Evolutionary conservation across 1,140 invertebrate genomes (phyloP).

Genomic region (Drusus annulatus): DNA sequence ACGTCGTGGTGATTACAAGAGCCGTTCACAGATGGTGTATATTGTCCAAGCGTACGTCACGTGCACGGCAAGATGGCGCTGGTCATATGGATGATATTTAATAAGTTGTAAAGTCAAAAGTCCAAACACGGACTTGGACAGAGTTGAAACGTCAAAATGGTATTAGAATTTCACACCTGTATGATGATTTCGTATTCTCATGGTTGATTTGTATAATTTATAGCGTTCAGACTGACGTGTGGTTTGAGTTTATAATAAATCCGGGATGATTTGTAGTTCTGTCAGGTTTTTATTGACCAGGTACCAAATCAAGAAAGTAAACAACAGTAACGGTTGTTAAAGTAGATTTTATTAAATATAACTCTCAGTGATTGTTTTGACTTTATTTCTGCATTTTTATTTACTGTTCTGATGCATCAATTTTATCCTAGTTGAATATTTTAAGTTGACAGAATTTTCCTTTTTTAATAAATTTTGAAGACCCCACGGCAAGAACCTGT

Average conservation of each 20-base stretch:
- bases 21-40: conserved; percentile 11
- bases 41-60: background rate
- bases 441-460: too few species aligned
- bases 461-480: too few species aligned
- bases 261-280: background rate
- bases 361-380: too few species aligned
- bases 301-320: too few species aligned
- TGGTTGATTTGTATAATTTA: background rate
- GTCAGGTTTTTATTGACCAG: too few species aligned
- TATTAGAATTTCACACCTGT: conserved; percentile 22
- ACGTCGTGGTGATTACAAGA: conserved; percentile 11
- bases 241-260: background rate
- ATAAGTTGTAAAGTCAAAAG: background rate
- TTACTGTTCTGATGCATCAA: too few species aligned
- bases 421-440: too few species aligned
- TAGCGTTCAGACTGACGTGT: conserved; percentile 8
- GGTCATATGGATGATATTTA: background rate
- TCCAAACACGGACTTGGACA: background rate
- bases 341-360: too few species aligned
- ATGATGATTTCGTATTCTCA: conserved; percentile 1
- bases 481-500: too few species aligned
- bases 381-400: too few species aligned
- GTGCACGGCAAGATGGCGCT: conserved; percentile 11
- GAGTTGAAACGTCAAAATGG: background rate
- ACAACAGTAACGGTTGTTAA: too few species aligned